phyloP scores from a whole-genome alignment of 2,888 invertebrate genomes.

The Dexiosoma caninum region DNA sequence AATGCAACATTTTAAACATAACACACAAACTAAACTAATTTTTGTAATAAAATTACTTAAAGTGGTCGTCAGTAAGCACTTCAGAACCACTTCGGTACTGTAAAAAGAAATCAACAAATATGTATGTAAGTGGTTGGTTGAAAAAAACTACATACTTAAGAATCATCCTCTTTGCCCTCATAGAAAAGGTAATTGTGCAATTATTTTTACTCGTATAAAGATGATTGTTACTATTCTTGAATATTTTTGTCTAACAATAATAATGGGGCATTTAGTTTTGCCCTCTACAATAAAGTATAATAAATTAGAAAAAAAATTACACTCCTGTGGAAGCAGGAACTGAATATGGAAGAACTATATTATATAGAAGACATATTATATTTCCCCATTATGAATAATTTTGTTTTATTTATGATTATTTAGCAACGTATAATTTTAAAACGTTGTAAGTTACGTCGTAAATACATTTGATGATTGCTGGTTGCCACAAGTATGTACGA shows the following conservation, averaged over 20 bases:
- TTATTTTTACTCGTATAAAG: slow-evolving; percentile 36
- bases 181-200: slow-evolving; percentile 48
- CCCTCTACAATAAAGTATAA: slow-evolving; percentile 23
- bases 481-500: too few species aligned
- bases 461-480: too few species aligned
- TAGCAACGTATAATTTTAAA: not conserved
- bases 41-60: not conserved
- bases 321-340: slow-evolving; percentile 25
- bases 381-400: not conserved
- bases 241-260: not conserved
- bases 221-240: not conserved
- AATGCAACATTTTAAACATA: not conserved
- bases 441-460: too few species aligned
- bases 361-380: not conserved
- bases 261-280: too few species aligned
- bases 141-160: not conserved
- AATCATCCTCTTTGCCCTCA: slow-evolving; percentile 14
- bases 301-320: slow-evolving; percentile 45
- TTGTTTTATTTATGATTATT: not conserved
- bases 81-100: not conserved
- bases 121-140: not conserved
- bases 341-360: not conserved
- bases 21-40: not conserved
- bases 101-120: not conserved
- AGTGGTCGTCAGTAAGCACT: slow-evolving; percentile 28